Conservation (phyloP, 2,113 vertebrate species). For the Tenebrosternarchus preto region DNA sequence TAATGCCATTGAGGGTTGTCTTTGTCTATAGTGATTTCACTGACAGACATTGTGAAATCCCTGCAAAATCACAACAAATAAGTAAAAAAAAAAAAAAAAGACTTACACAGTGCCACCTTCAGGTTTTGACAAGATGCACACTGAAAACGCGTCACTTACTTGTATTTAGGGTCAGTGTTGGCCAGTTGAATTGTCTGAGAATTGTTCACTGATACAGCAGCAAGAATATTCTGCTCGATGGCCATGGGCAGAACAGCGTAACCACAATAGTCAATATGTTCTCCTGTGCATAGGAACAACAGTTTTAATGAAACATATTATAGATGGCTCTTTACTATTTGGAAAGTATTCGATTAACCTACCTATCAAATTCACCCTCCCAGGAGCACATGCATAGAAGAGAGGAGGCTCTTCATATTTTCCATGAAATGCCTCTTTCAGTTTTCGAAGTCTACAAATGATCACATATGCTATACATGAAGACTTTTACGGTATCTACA, state of each 20-base stretch:
- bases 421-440: constrained; percentile 83
- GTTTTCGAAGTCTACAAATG: constrained; percentile 79
- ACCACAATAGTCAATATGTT: constrained; percentile 97
- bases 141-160: constrained; percentile 71
- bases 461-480: neutral
- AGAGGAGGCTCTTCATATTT: constrained; percentile 85
- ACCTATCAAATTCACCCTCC: constrained; percentile 97
- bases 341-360: constrained; percentile 54
- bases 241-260: constrained; percentile 98
- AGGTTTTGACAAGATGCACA: constrained; percentile 43
- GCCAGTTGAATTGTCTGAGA: constrained; percentile 79
- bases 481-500: no score
- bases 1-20: constrained; percentile 90
- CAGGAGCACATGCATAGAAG: constrained; percentile 92
- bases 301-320: neutral
- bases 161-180: constrained; percentile 83
- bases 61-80: constrained; percentile 68
- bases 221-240: constrained; percentile 90
- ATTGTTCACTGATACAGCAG: constrained; percentile 83
- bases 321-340: neutral
- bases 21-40: constrained; percentile 84
- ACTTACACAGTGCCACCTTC: constrained; percentile 73
- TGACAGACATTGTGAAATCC: constrained; percentile 79
- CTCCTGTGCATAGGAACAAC: constrained; percentile 72
- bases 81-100: no score